Evolutionary conservation across 2,113 vertebrate genomes (phyloP).

Genomic region (Tor tambroides): DNA sequence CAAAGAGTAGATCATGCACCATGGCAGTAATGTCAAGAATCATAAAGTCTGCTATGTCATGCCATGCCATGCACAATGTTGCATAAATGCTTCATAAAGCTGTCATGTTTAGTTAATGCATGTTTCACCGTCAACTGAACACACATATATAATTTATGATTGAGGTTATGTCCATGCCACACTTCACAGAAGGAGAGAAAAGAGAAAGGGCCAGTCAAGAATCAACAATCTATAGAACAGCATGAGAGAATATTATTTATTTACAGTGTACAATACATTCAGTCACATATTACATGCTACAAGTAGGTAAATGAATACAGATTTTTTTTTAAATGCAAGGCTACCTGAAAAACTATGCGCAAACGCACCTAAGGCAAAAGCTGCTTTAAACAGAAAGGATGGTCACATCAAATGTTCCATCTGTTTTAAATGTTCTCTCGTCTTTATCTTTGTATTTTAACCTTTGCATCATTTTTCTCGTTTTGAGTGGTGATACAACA

Average conservation of each 20-base stretch:
- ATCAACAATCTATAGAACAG: not conserved
- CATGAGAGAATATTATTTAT: not conserved
- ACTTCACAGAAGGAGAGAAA: not conserved
- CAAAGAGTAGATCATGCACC: not conserved
- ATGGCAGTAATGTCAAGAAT: slow-evolving; percentile 3
- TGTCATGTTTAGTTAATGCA: slow-evolving; percentile 5
- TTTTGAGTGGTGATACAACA: not conserved
- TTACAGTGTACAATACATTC: too few species aligned
- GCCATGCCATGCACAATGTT: not conserved
- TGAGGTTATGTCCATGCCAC: slow-evolving; percentile 2
- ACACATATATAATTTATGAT: slow-evolving; percentile 6
- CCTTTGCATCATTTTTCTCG: not conserved
- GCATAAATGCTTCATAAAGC: slow-evolving; percentile 45
- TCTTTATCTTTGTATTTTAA: not conserved
- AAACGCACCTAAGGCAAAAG: too few species aligned
- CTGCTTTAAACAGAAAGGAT: too few species aligned
- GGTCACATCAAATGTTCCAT: too few species aligned
- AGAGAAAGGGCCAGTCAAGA: not conserved
- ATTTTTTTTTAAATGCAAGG: too few species aligned
- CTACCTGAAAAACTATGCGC: too few species aligned
- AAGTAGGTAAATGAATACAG: not conserved
- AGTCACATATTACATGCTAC: not conserved
- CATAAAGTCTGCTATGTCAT: slow-evolving; percentile 4
- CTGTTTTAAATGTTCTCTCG: not conserved
- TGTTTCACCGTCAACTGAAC: not conserved